Evolutionary conservation across 2,888 invertebrate species (phyloP).

Genomic region (Embidobia sp.): DNA sequence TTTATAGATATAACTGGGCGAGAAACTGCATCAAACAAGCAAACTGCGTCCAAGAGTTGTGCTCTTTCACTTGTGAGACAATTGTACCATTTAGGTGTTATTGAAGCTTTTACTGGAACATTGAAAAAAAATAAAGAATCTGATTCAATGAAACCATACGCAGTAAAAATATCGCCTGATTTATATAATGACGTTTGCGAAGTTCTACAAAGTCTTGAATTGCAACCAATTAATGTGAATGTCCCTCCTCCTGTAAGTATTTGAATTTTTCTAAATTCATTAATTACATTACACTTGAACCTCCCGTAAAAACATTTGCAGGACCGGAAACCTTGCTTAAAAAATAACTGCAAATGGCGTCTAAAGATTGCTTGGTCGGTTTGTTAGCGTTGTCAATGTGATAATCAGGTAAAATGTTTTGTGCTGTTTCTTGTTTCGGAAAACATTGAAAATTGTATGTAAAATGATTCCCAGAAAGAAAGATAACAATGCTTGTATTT

Average conservation of each 20-base stretch:
- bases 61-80: conserved; percentile 97
- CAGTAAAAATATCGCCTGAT: conserved; percentile 89
- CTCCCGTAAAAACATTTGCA: too few species aligned
- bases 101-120: conserved; percentile 93
- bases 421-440: too few species aligned
- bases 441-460: too few species aligned
- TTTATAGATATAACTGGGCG: conserved; percentile 84
- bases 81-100: conserved; percentile 95
- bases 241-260: conserved; percentile 5
- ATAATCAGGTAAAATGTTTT: too few species aligned
- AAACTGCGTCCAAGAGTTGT: conserved; percentile 97
- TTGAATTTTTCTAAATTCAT: neutral
- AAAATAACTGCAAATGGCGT: too few species aligned
- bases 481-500: too few species aligned
- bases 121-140: conserved; percentile 90
- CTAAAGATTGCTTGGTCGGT: too few species aligned
- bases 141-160: conserved; percentile 89
- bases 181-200: conserved; percentile 85
- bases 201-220: conserved; percentile 82
- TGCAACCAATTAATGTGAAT: conserved; percentile 72
- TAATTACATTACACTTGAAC: too few species aligned
- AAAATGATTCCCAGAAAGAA: too few species aligned
- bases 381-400: too few species aligned
- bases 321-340: too few species aligned
- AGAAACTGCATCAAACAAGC: conserved; percentile 98